Conservation (phyloP, 1,140 invertebrate genomes). For the Drosophila burlai region DNA sequence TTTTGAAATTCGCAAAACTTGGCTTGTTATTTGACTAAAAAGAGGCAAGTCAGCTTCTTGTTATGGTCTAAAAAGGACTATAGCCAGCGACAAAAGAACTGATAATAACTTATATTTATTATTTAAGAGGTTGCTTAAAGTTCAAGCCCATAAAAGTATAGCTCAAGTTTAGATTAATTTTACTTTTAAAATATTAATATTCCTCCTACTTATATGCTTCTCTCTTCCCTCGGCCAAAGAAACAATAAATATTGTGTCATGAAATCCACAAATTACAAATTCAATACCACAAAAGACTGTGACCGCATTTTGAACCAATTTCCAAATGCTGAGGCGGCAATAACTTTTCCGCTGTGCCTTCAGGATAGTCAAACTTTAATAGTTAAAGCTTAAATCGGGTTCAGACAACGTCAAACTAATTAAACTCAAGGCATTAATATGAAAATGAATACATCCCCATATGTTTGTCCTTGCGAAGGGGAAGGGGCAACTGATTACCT, state of each 20-base stretch:
- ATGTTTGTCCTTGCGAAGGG: background rate
- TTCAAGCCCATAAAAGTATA: background rate
- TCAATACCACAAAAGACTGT: slow-evolving; percentile 56
- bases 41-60: background rate
- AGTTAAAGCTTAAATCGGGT: background rate
- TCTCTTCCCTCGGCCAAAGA: background rate
- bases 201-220: slow-evolving; percentile 15
- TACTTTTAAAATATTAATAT: background rate
- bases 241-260: slow-evolving; percentile 36
- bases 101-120: background rate
- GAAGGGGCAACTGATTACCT: slow-evolving; percentile 20
- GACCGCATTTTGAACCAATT: slow-evolving; percentile 40
- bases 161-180: background rate
- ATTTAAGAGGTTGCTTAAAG: background rate
- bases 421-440: slow-evolving; percentile 5
- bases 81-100: too few species aligned
- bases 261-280: slow-evolving; percentile 69
- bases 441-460: background rate
- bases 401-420: background rate
- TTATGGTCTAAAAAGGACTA: background rate
- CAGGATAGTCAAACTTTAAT: slow-evolving; percentile 4
- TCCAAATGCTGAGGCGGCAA: background rate
- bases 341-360: background rate
- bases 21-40: background rate
- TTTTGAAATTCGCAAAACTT: slow-evolving; percentile 5